These are phyloP conservation scores for Diadegma fenestrale DNA, from an alignment of 2,888 invertebrate genomes.

Conservation along the genomic window DNA sequence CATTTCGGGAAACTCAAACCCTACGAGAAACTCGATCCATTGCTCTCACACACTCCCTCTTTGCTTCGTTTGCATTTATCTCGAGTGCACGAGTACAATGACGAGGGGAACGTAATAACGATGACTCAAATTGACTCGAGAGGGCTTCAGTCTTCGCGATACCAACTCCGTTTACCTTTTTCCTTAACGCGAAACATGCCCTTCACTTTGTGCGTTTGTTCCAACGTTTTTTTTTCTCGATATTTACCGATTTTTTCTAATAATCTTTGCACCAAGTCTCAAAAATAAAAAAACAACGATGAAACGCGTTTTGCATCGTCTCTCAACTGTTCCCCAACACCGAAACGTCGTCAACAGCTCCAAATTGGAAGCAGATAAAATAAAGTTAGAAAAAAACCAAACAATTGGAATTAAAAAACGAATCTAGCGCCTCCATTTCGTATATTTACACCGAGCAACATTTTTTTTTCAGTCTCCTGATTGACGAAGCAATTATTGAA, in stretches of 20 bases:
- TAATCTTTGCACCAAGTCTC: neutral
- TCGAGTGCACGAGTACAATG: conserved; percentile 42
- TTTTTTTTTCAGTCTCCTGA: neutral
- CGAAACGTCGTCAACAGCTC: neutral
- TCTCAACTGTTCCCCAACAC: no score
- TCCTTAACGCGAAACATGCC: neutral
- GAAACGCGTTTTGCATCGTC: no score
- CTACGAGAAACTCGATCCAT: conserved; percentile 66
- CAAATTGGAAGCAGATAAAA: conserved; percentile 8
- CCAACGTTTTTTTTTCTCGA: neutral
- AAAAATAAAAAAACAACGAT: no score
- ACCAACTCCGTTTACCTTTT: neutral
- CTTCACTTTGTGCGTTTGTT: neutral
- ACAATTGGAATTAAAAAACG: neutral
- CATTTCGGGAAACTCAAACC: conserved; percentile 62
- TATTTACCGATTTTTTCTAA: neutral
- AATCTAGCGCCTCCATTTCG: neutral
- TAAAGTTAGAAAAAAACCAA: conserved; percentile 20
- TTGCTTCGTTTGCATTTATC: conserved; percentile 57
- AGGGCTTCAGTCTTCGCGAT: conserved; percentile 34
- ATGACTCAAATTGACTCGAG: conserved; percentile 58
- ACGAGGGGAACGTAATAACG: conserved; percentile 24
- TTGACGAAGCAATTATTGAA: conserved; percentile 45
- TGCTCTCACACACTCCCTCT: conserved; percentile 31
- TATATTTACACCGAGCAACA: neutral